Base-by-base conservation (phyloP, 2,888 invertebrate species). In the Pegoplata infirma region DNA sequence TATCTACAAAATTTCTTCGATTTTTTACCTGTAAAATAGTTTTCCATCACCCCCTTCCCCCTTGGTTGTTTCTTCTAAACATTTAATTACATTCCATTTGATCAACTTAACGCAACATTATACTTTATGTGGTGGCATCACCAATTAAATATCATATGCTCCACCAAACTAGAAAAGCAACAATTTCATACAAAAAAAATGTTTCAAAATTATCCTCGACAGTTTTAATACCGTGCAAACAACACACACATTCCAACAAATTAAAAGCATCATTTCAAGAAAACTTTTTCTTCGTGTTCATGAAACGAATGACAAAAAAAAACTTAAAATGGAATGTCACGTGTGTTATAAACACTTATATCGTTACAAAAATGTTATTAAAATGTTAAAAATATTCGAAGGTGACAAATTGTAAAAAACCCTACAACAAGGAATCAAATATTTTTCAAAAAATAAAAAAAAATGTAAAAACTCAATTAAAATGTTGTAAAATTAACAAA, bases 61-160 rank as follows among this genome's bases (percentile, higher is more conserved):
- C n/a, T n/a, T n/a, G n/a, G n/a, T n/a, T n/a, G n/a, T n/a, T n/a
- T n/a, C n/a, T n/a, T n/a, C n/a, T n/a, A n/a, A 36, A 36, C 5
- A 5, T 47, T 32, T 61, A 67, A 67, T 74, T 61, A 55, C 66
- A 59, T 75, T 68, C 75, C 49, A 14, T 58, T 64, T n/a, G n/a
- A 40, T 40, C 28, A 40, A 32, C 21, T 53, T 28, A 51, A 56
- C 64, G 59, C 51, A 47, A 36, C 28, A 51, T 69, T 17, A 44
- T 58, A 21, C 51, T n/a, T n/a, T n/a, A n/a, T n/a, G n/a, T n/a
- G n/a, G 17, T 53, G 12, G 53, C 46, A 67, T 59, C 85, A 86
- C 85, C 85, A 86, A 86, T 86, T 86, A 86, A 86, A 86, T 87
- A 85, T 85, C 84, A 86, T 83, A 84, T 85, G 87, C 85, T 84